Evolutionary conservation across 2,888 invertebrate genomes (phyloP).

Genomic region (Ceriagrion tenellum): DNA sequence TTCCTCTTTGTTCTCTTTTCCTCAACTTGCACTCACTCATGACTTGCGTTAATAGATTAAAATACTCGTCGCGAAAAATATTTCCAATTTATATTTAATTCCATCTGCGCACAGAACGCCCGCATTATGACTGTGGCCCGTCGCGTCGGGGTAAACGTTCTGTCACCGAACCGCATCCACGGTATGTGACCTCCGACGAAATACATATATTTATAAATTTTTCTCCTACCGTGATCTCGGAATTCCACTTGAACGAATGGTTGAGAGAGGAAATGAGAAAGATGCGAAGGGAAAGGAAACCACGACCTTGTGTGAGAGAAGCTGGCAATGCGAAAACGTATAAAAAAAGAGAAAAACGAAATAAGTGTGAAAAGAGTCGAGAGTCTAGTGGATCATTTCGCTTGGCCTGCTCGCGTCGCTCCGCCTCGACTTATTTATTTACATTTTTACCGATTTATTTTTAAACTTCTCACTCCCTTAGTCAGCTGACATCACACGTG

Average conservation of each 20-base stretch:
- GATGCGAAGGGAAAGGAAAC: not conserved
- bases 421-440: not conserved
- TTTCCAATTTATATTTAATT: too few relatives aligned
- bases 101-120: too few relatives aligned
- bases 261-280: not conserved
- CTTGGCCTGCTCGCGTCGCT: not conserved
- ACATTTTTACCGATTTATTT: not conserved
- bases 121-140: too few relatives aligned
- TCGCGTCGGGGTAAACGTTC: too few relatives aligned
- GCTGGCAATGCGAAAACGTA: not conserved
- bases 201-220: not conserved
- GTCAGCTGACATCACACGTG: conserved; percentile 20
- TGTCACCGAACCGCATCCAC: too few relatives aligned
- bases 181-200: not conserved
- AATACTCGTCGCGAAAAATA: too few relatives aligned
- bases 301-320: not conserved
- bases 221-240: not conserved
- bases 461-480: not conserved
- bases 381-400: not conserved
- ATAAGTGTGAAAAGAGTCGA: too few relatives aligned
- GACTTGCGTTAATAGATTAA: too few relatives aligned
- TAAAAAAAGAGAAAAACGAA: not conserved
- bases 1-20: too few relatives aligned
- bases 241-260: not conserved
- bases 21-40: too few relatives aligned